These are phyloP conservation scores for Sesia apiformis DNA, from an alignment of 2,888 invertebrate genomes.

Conservation along the genomic window DNA sequence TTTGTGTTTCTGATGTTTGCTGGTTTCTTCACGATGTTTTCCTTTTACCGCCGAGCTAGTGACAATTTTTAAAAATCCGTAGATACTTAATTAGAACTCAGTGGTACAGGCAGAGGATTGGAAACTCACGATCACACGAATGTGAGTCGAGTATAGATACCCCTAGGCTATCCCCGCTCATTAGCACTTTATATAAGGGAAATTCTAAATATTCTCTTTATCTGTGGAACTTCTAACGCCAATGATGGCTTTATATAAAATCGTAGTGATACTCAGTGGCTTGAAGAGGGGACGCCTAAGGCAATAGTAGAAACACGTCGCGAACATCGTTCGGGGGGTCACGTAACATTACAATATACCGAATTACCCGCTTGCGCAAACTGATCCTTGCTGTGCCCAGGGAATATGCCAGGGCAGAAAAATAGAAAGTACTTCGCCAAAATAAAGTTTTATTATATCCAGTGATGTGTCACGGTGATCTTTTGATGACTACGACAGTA, in stretches of 20 bases:
- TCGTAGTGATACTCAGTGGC: slow-evolving; percentile 54
- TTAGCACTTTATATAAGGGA: no score
- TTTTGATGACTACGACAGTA: not conserved
- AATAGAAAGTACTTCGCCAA: slow-evolving; percentile 34
- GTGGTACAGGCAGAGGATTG: no score
- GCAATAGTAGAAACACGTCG: slow-evolving; percentile 60
- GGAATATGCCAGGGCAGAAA: slow-evolving; percentile 37
- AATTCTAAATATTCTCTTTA: not conserved
- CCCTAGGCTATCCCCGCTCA: no score
- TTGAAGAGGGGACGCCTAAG: slow-evolving; percentile 46
- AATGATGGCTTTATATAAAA: slow-evolving; percentile 30
- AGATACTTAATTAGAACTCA: no score
- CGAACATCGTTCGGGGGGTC: slow-evolving; percentile 54
- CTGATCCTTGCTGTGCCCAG: slow-evolving; percentile 53
- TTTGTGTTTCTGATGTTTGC: no score
- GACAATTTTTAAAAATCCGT: no score
- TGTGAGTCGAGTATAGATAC: no score
- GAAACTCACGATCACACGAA: no score
- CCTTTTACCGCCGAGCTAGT: no score
- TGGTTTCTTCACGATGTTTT: no score
- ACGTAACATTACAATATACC: slow-evolving; percentile 52
- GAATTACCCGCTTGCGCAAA: slow-evolving; percentile 56
- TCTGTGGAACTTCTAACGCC: not conserved
- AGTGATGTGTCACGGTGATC: not conserved
- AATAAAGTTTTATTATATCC: slow-evolving; percentile 38